Conservation (phyloP, 2,113 vertebrate genomes). For the Megaceryle torquata region DNA sequence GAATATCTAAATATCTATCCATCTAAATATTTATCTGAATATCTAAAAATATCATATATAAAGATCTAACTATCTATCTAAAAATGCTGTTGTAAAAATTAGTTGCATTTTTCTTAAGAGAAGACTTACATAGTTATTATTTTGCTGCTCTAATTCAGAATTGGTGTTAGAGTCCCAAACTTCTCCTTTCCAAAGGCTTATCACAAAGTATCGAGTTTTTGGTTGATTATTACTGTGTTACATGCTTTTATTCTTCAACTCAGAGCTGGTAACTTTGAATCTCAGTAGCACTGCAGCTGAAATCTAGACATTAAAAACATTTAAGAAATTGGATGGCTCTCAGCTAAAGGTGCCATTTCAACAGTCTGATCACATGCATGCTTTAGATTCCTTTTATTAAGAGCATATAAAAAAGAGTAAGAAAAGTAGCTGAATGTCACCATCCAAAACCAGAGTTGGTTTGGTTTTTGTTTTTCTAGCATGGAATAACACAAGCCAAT, state of each 20-base stretch:
- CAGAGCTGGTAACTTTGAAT: background rate
- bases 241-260: background rate
- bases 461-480: slow-evolving; percentile 73
- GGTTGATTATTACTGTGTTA: background rate
- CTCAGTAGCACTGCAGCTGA: background rate
- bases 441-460: background rate
- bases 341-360: background rate
- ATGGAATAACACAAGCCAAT: slow-evolving; percentile 98
- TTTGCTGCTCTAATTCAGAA: background rate
- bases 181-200: background rate
- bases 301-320: background rate
- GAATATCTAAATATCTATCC: too few species aligned
- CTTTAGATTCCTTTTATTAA: background rate
- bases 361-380: rapidly evolving
- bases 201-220: background rate
- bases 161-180: background rate
- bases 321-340: background rate
- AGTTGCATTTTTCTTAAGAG: background rate
- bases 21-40: too few species aligned
- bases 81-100: background rate
- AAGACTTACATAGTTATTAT: background rate
- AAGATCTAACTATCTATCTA: background rate
- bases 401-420: background rate
- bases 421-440: background rate
- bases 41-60: too few species aligned